Base-by-base conservation (phyloP, 2,888 invertebrate genomes). In the Hypolimnas misippus region DNA sequence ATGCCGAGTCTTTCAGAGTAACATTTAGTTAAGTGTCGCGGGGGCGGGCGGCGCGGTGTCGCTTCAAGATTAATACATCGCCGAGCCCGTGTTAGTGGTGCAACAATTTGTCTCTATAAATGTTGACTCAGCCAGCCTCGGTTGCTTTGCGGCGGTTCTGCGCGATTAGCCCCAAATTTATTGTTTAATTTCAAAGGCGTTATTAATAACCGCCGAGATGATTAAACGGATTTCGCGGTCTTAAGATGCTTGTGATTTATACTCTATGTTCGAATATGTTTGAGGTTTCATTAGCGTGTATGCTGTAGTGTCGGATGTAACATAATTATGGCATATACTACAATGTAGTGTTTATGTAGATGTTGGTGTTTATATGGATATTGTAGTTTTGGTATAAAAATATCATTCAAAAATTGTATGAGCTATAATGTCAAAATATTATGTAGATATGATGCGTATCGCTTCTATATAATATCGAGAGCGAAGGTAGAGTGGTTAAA, bases 71-170 rank as follows among this genome's bases (percentile, higher is more conserved):
- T 92, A 92, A 92, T 91, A 90, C 84, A 84, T 90, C 87, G 77
- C 3, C 29, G 84, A 83, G 85, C 81, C 83, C 81, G 80, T 82
- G 86, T 84, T 87, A 86, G 86, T 89, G 84, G 84, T 82, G 86
- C 86, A 85, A 91, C 91, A 89, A 92, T 92, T 92, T 92, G 92
- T 92, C 91, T 91, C 89, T 91, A 92, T 92, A 92, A 92, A 92
- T 86, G 92, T 90, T 90, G 90, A 91, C 85, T 92, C 91, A 91
- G 91, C 89, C 81, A 83, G 73, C 56, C 46, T 67, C 78, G 82
- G 78, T 78, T 80, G 76, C 78, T 75, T 80, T 81, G 87, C 83
- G 88, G 89, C 83, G 83, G 77, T 83, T 83, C 79, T 82, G 86
- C 84, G 84, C 88, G 91, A 92, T 92, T 92, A 92, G 89, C 90